Evolutionary conservation across 2,797 vertebrate species (phyloP), one percentile per base, ranked within the genome.

Genomic region (Ceryle rudis): DNA sequence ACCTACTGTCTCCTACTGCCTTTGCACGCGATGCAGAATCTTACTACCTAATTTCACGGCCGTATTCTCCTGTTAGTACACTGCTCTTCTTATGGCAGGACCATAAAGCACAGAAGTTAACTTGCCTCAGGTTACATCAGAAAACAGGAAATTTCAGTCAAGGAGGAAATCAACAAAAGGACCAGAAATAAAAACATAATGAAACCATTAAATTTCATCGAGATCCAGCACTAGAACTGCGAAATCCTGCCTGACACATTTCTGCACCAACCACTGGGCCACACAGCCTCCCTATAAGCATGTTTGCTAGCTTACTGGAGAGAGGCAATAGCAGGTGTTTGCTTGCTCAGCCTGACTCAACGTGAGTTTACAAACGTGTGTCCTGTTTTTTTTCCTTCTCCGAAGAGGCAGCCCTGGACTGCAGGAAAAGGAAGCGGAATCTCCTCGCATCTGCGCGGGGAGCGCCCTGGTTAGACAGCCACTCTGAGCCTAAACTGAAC

Each of bases 51-150:
- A 41, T 57, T 52, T 61, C 88, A 51, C 41, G 33, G 60, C 60
- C 2, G 0, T 5, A 10, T n/a, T 69, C 73, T 89, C 57, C 57
- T 57, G 42, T 51, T 23, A 62, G 65, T 8, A 28, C 0, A 1
- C 37, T 51, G 41, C 8, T 37, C 52, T 71, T 80, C 47, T 39
- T 25, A 67, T 1, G 1, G 28, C 49, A 66, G 37, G 54, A 77
- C 31, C 33, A n/a, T 28, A 79, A 65, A 81, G 28, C n/a, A 61
- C 9, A 54, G 37, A 66, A 80, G 37, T 62, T 46, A 25, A 77
- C 26, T 58, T 60, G 65, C 18, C 55, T 10, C 19, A 64, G 13
- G 39, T 81, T 77, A 86, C 54, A 26, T n/a, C 78, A 84, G 86
- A 89, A 88, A 95, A 61, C 12, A 74, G 69, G 33, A 91, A 73